Conservation (phyloP, 2,888 invertebrate species). For the Anarsia innoxiella region DNA sequence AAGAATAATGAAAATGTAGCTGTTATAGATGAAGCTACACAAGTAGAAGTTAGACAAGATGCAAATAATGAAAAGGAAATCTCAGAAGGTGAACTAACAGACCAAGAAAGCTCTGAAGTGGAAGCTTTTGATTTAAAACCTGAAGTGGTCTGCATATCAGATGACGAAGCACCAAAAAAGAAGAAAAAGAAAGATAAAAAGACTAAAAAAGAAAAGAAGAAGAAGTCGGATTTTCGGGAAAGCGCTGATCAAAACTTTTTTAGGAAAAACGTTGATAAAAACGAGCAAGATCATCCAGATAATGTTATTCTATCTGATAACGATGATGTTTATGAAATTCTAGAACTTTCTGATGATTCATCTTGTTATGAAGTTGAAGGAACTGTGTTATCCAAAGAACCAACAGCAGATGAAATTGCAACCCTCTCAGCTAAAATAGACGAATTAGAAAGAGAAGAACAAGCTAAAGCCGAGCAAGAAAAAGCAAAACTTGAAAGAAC, state of each 20-base stretch:
- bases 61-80: slow-evolving; percentile 30
- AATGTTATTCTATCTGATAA: slow-evolving; percentile 17
- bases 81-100: slow-evolving; percentile 54
- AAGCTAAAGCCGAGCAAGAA: slow-evolving; percentile 35
- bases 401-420: slow-evolving; percentile 58
- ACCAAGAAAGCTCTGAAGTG: slow-evolving; percentile 48
- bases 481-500: slow-evolving; percentile 31
- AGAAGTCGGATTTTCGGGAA: slow-evolving; percentile 55
- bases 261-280: slow-evolving; percentile 16
- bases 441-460: slow-evolving; percentile 51
- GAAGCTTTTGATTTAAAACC: slow-evolving; percentile 46
- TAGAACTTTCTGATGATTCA: slow-evolving; percentile 58
- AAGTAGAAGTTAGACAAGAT: neutral
- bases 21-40: neutral
- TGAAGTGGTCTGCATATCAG: slow-evolving; percentile 73
- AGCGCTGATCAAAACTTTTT: slow-evolving; percentile 49
- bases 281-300: slow-evolving; percentile 1
- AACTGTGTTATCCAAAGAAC: slow-evolving; percentile 58
- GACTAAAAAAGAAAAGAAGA: slow-evolving; percentile 60
- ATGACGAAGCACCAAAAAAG: slow-evolving; percentile 40
- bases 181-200: slow-evolving; percentile 43
- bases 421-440: slow-evolving; percentile 66
- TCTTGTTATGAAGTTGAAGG: slow-evolving; percentile 54
- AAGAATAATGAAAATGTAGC: too few relatives aligned
- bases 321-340: slow-evolving; percentile 45